These are phyloP conservation scores for Agapornis canus DNA, from an alignment of 2,797 vertebrate genomes.

Conservation along the genomic window DNA sequence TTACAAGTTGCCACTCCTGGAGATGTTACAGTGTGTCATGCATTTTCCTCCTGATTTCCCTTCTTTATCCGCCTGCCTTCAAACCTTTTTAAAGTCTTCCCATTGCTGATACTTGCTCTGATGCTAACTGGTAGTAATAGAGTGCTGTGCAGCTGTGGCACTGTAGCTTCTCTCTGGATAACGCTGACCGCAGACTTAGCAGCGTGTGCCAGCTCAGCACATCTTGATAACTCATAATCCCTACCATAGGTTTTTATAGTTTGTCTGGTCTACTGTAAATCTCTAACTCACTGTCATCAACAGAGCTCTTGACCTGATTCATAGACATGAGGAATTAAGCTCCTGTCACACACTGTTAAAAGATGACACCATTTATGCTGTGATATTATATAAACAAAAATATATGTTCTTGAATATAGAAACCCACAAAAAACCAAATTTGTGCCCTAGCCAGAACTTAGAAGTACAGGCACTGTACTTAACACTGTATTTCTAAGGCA, in stretches of 20 bases:
- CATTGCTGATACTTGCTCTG: background rate
- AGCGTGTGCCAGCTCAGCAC: conserved; percentile 69
- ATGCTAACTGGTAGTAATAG: conserved; percentile 57
- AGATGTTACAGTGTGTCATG: conserved; percentile 57
- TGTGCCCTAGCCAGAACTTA: background rate
- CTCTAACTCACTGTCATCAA: conserved; percentile 60
- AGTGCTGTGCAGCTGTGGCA: conserved; percentile 26
- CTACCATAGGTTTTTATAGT: conserved; percentile 68
- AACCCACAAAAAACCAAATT: background rate
- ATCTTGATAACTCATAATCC: conserved; percentile 72
- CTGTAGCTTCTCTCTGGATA: conserved; percentile 30
- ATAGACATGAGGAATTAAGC: conserved; percentile 61
- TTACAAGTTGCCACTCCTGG: conserved; percentile 51
- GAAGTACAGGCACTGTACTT: background rate
- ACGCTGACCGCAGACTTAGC: conserved; percentile 53
- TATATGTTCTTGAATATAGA: background rate
- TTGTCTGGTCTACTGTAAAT: conserved; percentile 67
- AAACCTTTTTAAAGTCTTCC: conserved; percentile 48
- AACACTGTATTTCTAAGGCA: background rate
- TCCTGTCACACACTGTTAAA: conserved; percentile 43
- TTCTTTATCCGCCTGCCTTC: conserved; percentile 46
- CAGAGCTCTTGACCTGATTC: conserved; percentile 62
- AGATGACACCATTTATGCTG: conserved; percentile 18
- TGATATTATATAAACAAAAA: conserved; percentile 44
- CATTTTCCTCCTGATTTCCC: conserved; percentile 53